Percentiles rank a stretch among this genome's conserved stretches.
Conservation (phyloP, 1,140 invertebrate species). For the Cepaea nemoralis region DNA sequence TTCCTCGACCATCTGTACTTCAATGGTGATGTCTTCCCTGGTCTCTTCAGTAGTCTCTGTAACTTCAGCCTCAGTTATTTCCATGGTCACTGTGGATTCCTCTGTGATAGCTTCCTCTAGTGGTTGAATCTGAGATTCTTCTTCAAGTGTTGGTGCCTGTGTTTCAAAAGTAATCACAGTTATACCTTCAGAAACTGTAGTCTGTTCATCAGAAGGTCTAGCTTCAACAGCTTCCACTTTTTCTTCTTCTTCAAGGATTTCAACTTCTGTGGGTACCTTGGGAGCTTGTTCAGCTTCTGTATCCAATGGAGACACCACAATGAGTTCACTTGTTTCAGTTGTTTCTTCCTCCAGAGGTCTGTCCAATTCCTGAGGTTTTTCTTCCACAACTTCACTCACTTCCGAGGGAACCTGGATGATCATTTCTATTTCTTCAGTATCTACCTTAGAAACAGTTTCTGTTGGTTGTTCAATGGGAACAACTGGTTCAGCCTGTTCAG, state of each 20-base stretch:
- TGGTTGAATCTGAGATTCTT: slow-evolving; percentile 45
- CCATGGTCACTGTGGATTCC: slow-evolving; percentile 11
- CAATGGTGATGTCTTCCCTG: slow-evolving; percentile 53
- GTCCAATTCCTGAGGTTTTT: slow-evolving; percentile 39
- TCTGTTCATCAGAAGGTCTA: slow-evolving; percentile 31
- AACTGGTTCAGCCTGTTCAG: slow-evolving; percentile 38
- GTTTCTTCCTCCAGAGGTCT: slow-evolving; percentile 42
- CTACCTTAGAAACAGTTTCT: slow-evolving; percentile 27
- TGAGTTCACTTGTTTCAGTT: slow-evolving; percentile 36
- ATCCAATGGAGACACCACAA: slow-evolving; percentile 45
- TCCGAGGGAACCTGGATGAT: slow-evolving; percentile 39
- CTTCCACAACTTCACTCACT: slow-evolving; percentile 38
- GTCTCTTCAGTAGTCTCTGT: slow-evolving; percentile 30
- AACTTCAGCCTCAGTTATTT: slow-evolving; percentile 29
- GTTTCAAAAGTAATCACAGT: slow-evolving; percentile 47
- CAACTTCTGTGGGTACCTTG: slow-evolving; percentile 40
- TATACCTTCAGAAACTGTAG: slow-evolving; percentile 33
- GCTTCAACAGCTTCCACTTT: slow-evolving; percentile 47
- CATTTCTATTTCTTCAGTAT: slow-evolving; percentile 43
- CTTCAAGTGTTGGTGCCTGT: slow-evolving; percentile 46
- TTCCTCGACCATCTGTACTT: slow-evolving; percentile 49
- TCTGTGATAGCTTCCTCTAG: slow-evolving; percentile 31
- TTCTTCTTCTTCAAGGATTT: slow-evolving; percentile 45
- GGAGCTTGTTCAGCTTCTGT: slow-evolving; percentile 39
- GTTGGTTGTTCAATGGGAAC: neutral